Evolutionary conservation across 2,797 vertebrate species (phyloP), one percentile per base, ranked within the genome.

Genomic region (Gymnopithys bicolor): DNA sequence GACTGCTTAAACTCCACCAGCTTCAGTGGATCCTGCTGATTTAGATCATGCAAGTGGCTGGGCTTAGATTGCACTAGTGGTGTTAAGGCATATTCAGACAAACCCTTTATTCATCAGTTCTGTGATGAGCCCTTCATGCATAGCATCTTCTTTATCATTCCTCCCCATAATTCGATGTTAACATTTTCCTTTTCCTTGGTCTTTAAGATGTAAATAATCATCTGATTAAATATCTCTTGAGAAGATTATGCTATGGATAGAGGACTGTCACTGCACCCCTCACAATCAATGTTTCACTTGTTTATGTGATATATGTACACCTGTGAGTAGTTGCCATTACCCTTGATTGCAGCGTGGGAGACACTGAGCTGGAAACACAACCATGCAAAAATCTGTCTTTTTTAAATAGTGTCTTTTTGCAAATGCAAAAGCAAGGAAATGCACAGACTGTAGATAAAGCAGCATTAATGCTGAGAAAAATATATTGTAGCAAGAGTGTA

Each of bases 151-250:
- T 88, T 97, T 97, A 95, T 96, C 90, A 89, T 97, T 97, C 95
- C 93, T 89, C 86, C 84, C 91, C 94, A 95, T 94, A 97, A 95
- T 94, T 94, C 67, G 30, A 90, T 74, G 95, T 93, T 97, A 97
- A 90, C 95, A 95, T 95, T 95, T 93, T 96, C 84, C 74, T 87
- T 92, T 96, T 97, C 93, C 92, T 95, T 97, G 90, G 92, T 96
- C 91, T 96, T 97, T 95, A 96, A 97, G 91, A 97, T 97, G 95
- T 97, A 97, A 97, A 96, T 97, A 97, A 97, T 97, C 96, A 95
- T 92, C 97, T 97, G 97, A 97, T 97, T 97, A 97, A 97, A 94
- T 96, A 94, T 97, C 97, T 96, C 95, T 96, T 92, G 92, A 96
- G 97, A 97, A 96, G 96, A 96, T 97, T 96, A 96, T 96, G 96